These are phyloP conservation scores for Clarias batrachus DNA, from an alignment of 2,113 vertebrate species.

Conservation along the genomic window DNA sequence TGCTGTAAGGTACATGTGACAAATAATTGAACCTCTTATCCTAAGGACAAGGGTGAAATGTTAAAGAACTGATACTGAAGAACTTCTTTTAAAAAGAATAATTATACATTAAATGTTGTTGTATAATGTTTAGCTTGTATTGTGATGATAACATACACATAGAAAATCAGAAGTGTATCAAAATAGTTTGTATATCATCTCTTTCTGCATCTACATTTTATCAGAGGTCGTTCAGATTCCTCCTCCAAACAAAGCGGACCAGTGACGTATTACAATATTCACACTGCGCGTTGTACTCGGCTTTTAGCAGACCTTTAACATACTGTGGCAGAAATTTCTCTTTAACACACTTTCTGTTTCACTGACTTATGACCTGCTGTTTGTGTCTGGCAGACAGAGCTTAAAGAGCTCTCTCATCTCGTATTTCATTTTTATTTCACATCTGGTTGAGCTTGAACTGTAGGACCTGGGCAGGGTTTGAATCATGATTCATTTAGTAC, in stretches of 20 bases:
- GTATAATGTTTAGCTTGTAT: background rate
- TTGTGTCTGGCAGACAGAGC: background rate
- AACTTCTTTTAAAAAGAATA: too few species aligned
- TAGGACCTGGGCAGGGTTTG: too few species aligned
- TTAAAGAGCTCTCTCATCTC: background rate
- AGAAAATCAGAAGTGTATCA: background rate
- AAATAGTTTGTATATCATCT: background rate
- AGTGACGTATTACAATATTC: background rate
- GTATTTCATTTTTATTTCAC: background rate
- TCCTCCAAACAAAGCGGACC: background rate
- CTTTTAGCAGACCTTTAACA: background rate
- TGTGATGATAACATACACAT: background rate
- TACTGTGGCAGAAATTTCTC: background rate
- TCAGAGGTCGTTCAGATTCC: background rate
- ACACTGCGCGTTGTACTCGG: background rate
- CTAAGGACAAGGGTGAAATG: too few species aligned
- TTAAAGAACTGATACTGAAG: too few species aligned
- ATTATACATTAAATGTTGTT: too few species aligned
- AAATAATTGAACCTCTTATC: too few species aligned
- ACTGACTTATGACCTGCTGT: background rate
- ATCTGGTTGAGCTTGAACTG: too few species aligned
- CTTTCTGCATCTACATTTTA: background rate
- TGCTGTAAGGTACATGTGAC: too few species aligned
- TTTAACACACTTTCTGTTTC: background rate
- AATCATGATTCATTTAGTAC: too few species aligned